Evolutionary conservation across 2,797 vertebrate genomes (phyloP), one percentile per base, ranked within the genome.

Genomic region (Gymnodraco acuticeps): DNA sequence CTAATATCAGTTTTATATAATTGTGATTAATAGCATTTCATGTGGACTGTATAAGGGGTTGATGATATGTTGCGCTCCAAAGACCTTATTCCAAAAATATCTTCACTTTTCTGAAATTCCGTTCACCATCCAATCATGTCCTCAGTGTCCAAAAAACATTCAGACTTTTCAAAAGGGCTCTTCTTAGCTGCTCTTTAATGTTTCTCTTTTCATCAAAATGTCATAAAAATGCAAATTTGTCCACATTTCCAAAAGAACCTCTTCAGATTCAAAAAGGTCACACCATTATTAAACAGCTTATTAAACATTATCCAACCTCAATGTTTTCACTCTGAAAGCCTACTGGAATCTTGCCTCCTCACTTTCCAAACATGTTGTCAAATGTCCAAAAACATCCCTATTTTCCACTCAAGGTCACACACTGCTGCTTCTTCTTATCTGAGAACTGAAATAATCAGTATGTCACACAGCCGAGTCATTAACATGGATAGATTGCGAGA

Each of bases 391-490:
- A 45, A 55, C 7, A 2, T 14, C 10, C 8, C 15, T 14, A 16
- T 11, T 27, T 70, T 47, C 41, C 15, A 19, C 23, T 19, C 41
- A 58, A 4, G 45, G 17, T 42, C 17, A 61, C 33, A 62, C 48
- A 42, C 69, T 42, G 10, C 54, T 14, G 20, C 19, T 48, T 48
- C 45, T 23, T 59, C 52, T 64, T 17, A 6, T 67, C 33, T 77
- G 41, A 23, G 41, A 58, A 55, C 56, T n/a, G 61, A 56, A 75
- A 38, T 75, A 51, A 78, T 87, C 75, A 79, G 77, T 80, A 76
- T 85, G 85, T 85, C 74, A 19, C 77, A 78, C 83, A 69, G 61
- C 70, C 83, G 56, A 81, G 70, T 81, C 81, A 88, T 92, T 87
- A 91, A 87, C 84, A 75, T 79, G 71, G 60, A 73, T 56, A 78